Conservation (phyloP, 2,113 vertebrate species). For the Colistium nudipinnis region DNA sequence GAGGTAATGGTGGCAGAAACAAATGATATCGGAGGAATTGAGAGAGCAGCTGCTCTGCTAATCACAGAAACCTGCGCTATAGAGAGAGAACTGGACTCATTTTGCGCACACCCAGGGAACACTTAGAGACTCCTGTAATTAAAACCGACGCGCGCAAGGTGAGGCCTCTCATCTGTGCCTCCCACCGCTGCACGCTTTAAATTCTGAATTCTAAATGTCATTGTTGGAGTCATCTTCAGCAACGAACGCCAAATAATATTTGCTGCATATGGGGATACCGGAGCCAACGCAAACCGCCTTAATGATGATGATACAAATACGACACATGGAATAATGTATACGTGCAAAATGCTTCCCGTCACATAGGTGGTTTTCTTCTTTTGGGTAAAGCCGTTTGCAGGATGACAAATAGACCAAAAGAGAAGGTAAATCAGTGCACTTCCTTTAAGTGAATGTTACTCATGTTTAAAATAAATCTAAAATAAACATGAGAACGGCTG, state of each 20-base stretch:
- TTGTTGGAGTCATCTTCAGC: background rate
- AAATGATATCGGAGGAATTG: constrained; percentile 25
- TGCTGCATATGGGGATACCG: background rate
- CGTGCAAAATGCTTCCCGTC: background rate
- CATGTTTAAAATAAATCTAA: too few relatives aligned
- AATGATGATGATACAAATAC: too few relatives aligned
- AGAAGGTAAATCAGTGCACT: too few relatives aligned
- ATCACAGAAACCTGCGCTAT: constrained; percentile 15
- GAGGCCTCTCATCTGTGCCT: background rate
- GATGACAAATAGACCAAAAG: background rate
- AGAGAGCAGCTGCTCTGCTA: constrained; percentile 32
- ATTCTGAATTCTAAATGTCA: background rate
- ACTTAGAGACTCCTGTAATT: constrained; percentile 1
- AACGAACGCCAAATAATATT: background rate
- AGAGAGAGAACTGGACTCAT: constrained; percentile 12
- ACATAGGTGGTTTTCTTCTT: background rate
- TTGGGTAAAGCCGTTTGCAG: background rate
- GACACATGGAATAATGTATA: background rate
- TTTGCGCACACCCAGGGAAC: background rate
- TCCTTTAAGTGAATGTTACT: too few relatives aligned
- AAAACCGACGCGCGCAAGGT: background rate
- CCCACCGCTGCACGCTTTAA: too few relatives aligned
- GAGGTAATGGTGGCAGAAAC: constrained; percentile 23
- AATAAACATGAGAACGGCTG: too few relatives aligned
- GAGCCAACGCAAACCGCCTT: background rate